A percentile compares a stretch with the other conserved stretches of the same genome.
These are phyloP conservation scores for Colostygia pectinataria DNA, from an alignment of 2,888 invertebrate species.

Conservation along the genomic window DNA sequence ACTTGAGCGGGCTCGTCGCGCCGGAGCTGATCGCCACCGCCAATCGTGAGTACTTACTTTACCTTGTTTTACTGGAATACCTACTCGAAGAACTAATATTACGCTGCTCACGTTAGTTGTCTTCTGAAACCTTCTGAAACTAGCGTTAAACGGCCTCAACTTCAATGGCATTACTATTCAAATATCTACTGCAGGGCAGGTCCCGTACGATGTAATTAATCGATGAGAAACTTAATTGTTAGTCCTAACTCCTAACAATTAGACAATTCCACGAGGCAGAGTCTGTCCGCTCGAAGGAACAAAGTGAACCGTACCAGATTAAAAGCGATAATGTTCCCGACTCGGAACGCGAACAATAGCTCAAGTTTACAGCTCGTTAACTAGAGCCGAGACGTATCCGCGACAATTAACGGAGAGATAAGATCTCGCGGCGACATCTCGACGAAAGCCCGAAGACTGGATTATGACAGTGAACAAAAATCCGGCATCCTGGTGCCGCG, in stretches of 20 bases:
- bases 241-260: slow-evolving; percentile 2
- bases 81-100: neutral
- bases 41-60: slow-evolving; percentile 87
- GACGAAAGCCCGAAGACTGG: slow-evolving; percentile 41
- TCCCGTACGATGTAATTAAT: neutral
- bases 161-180: too few relatives aligned
- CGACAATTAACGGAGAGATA: slow-evolving; percentile 67
- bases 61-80: neutral
- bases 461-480: slow-evolving; percentile 47
- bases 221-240: neutral
- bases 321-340: slow-evolving; percentile 32
- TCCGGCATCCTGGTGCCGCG: slow-evolving; percentile 34
- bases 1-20: slow-evolving; percentile 91
- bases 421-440: slow-evolving; percentile 49
- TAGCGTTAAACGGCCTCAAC: too few relatives aligned
- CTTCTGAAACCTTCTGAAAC: too few relatives aligned
- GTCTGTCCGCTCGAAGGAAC: slow-evolving; percentile 8
- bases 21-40: slow-evolving; percentile 92
- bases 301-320: slow-evolving; percentile 23
- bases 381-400: slow-evolving; percentile 53
- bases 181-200: neutral
- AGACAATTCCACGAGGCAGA: slow-evolving; percentile 5
- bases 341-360: slow-evolving; percentile 51
- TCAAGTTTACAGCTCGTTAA: slow-evolving; percentile 71
- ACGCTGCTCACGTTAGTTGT: too few relatives aligned